A percentile compares a stretch with the other conserved stretches of the same genome.
These are phyloP conservation scores for Acleris literana DNA, from an alignment of 2,888 invertebrate species.

Conservation along the genomic window DNA sequence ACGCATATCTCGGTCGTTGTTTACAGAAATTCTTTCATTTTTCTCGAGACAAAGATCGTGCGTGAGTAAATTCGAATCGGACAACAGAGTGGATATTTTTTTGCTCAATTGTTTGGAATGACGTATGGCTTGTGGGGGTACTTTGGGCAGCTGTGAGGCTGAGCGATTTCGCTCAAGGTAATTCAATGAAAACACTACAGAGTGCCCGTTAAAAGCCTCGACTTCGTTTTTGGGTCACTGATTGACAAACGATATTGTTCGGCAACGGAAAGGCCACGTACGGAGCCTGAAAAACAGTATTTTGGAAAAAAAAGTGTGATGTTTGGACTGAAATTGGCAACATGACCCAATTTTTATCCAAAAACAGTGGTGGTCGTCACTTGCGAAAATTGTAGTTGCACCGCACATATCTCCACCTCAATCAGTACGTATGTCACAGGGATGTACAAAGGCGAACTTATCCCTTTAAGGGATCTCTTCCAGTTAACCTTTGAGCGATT, in stretches of 20 bases:
- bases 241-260: conserved; percentile 3
- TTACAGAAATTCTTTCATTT: conserved; percentile 44
- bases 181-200: conserved; percentile 30
- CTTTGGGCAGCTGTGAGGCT: not conserved
- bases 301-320: no score
- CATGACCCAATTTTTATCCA: no score
- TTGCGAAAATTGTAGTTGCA: no score
- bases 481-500: no score
- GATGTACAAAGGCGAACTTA: no score
- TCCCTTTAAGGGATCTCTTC: no score
- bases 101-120: conserved; percentile 31
- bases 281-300: no score
- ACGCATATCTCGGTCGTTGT: conserved; percentile 40
- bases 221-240: not conserved
- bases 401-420: no score
- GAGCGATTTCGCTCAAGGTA: conserved; percentile 14
- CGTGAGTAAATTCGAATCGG: conserved; percentile 33
- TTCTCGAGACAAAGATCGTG: conserved; percentile 45
- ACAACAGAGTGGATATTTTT: conserved; percentile 30
- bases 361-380: no score
- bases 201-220: conserved; percentile 16
- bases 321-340: no score
- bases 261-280: no score
- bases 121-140: conserved; percentile 16
- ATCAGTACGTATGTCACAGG: no score